phyloP scores from a whole-genome alignment of 2,797 vertebrate genomes.

The Prunella strophiata region DNA sequence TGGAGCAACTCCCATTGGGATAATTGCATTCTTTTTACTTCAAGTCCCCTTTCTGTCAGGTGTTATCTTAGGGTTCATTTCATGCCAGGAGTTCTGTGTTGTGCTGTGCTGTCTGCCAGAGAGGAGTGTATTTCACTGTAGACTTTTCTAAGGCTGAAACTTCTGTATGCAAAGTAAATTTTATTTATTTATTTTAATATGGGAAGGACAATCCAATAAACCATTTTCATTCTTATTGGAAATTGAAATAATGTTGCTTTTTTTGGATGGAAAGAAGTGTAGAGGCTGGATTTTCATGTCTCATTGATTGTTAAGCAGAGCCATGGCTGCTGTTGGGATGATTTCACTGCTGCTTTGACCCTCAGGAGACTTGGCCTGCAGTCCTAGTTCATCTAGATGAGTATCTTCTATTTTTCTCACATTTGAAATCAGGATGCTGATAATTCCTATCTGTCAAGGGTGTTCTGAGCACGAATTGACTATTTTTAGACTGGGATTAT shows the following conservation, averaged over 20 bases:
- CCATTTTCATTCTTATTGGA: slow-evolving; percentile 11
- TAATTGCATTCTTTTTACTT: slow-evolving; percentile 21
- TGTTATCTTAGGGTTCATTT: neutral
- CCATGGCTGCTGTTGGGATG: neutral
- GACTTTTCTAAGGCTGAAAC: neutral
- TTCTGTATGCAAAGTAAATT: neutral
- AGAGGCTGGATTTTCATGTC: neutral
- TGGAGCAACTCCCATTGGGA: slow-evolving; percentile 11
- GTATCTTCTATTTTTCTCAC: neutral
- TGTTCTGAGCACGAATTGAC: neutral
- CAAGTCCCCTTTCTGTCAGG: neutral
- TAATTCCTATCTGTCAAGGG: neutral
- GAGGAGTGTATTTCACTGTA: neutral
- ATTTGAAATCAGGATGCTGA: neutral
- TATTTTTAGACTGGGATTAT: neutral
- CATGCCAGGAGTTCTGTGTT: neutral
- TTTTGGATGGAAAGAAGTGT: neutral
- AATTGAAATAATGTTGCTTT: slow-evolving; percentile 7
- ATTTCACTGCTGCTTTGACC: neutral
- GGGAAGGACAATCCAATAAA: slow-evolving; percentile 40
- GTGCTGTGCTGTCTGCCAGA: neutral
- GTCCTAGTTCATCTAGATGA: neutral
- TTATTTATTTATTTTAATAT: neutral
- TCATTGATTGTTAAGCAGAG: slow-evolving; percentile 1
- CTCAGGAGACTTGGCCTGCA: neutral